phyloP scores from a whole-genome alignment of 37 sponge, comb jelly and placozoan species.

The Ianthella basta region DNA sequence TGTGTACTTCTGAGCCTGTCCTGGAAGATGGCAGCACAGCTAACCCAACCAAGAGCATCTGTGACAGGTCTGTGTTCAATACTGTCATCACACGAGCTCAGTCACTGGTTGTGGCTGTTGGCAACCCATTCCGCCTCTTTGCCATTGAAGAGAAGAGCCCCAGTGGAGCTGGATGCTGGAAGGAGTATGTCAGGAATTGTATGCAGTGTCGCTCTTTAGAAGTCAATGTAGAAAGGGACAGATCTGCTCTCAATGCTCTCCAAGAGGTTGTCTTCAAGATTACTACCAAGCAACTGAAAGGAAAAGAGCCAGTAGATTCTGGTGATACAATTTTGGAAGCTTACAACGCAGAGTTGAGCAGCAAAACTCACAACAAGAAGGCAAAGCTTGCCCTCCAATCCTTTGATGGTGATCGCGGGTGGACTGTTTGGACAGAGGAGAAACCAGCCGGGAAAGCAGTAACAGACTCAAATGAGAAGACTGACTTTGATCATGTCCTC shows the following conservation, averaged over 20 bases:
- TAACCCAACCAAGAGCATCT: constrained; percentile 68
- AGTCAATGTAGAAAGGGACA: neutral
- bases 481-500: neutral
- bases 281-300: neutral
- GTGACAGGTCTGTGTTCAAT: constrained; percentile 67
- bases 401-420: neutral
- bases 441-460: neutral
- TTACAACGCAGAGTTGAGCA: neutral
- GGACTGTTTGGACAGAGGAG: neutral
- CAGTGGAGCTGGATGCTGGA: constrained; percentile 15
- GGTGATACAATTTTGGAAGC: constrained; percentile 2
- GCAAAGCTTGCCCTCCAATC: neutral
- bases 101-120: constrained; percentile 66
- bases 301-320: neutral
- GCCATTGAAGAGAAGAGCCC: constrained; percentile 26
- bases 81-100: constrained; percentile 72
- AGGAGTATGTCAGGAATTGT: constrained; percentile 5
- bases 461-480: neutral
- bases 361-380: neutral
- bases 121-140: constrained; percentile 71
- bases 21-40: constrained; percentile 32
- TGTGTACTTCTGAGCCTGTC: constrained; percentile 65
- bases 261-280: too few relatives aligned
- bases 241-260: neutral
- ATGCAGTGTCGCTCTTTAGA: neutral